Evolutionary conservation across 1,140 invertebrate genomes (phyloP).

Genomic region (Eumaeus atala): DNA sequence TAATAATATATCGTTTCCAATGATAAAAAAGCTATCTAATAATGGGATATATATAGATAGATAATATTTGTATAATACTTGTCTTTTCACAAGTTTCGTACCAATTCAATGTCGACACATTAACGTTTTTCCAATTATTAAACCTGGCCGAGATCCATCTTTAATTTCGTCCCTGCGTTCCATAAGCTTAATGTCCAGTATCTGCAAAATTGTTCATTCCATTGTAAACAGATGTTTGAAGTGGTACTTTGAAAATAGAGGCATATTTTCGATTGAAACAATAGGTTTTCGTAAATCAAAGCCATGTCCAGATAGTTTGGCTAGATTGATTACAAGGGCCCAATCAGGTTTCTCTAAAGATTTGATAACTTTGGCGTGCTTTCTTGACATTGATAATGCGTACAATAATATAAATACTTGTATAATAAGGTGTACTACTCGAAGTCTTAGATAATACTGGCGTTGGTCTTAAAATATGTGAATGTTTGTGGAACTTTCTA

Average conservation of each 20-base stretch:
- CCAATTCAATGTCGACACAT: neutral
- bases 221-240: neutral
- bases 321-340: conserved; percentile 13
- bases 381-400: too few species aligned
- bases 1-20: conserved; percentile 26
- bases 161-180: too few species aligned
- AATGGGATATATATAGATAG: neutral
- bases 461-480: neutral
- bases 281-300: conserved; percentile 10
- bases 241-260: neutral
- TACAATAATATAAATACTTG: neutral
- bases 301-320: conserved; percentile 20
- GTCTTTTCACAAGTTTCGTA: neutral
- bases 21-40: conserved; percentile 18
- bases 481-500: neutral
- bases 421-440: neutral
- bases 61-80: conserved; percentile 1
- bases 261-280: conserved; percentile 6
- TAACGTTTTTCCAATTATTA: neutral
- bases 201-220: neutral
- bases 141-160: too few species aligned
- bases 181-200: neutral
- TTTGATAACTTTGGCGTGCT: conserved; percentile 16
- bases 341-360: conserved; percentile 22
- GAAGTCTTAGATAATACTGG: neutral